These are phyloP conservation scores for Drosophila borealis DNA, from an alignment of 2,888 invertebrate species.

Conservation along the genomic window DNA sequence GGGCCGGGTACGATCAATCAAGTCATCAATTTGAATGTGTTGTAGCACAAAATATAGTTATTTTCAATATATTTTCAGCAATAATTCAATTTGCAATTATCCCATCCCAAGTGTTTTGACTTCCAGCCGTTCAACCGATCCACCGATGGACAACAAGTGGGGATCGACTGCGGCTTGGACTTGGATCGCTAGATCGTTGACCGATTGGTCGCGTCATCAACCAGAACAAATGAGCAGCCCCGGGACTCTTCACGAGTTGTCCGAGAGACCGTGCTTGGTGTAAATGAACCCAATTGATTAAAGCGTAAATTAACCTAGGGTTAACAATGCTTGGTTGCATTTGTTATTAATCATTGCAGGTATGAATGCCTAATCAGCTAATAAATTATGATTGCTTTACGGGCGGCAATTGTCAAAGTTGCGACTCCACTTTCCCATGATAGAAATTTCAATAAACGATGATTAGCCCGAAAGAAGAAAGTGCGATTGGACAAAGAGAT, in stretches of 20 bases:
- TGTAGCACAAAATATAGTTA: constrained; percentile 79
- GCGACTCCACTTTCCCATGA: constrained; percentile 66
- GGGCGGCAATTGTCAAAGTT: constrained; percentile 67
- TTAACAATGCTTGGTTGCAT: constrained; percentile 78
- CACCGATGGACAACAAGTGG: constrained; percentile 23
- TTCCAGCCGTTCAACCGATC: constrained; percentile 44
- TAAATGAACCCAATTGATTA: constrained; percentile 82
- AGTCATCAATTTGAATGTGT: constrained; percentile 81
- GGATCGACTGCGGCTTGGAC: background rate
- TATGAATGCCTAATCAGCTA: constrained; percentile 81
- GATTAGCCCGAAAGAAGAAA: constrained; percentile 66
- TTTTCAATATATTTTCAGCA: constrained; percentile 80
- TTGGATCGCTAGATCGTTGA: constrained; percentile 47
- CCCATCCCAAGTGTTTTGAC: constrained; percentile 79
- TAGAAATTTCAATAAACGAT: constrained; percentile 75
- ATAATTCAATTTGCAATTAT: constrained; percentile 80
- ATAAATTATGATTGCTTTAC: constrained; percentile 62
- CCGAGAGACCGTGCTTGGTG: constrained; percentile 50
- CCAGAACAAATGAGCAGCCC: constrained; percentile 75
- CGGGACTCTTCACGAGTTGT: constrained; percentile 63
- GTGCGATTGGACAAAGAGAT: constrained; percentile 46
- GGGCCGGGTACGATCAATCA: constrained; percentile 68
- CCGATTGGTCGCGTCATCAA: constrained; percentile 68
- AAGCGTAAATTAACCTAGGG: constrained; percentile 80
- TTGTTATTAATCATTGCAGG: constrained; percentile 80